Conservation (phyloP, 2,113 vertebrate genomes). For the Artemisiospiza belli region DNA sequence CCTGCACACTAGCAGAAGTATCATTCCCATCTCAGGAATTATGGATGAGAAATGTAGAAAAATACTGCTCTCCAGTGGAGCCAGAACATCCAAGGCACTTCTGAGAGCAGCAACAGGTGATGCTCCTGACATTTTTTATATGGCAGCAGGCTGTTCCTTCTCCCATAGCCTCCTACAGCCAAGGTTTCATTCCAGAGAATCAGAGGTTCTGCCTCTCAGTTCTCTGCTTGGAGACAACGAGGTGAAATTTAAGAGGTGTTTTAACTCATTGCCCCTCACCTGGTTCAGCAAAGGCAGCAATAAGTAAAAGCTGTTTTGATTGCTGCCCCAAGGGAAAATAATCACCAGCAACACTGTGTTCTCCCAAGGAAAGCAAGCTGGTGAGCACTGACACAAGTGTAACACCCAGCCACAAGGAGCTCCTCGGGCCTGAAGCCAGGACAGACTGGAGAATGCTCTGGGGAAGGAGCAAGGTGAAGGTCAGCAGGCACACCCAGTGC, state of each 20-base stretch:
- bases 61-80: slow-evolving; percentile 35
- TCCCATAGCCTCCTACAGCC: neutral
- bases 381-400: fast-evolving
- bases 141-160: neutral
- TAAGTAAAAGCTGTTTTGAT: neutral
- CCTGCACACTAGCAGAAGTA: neutral
- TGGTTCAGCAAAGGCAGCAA: neutral
- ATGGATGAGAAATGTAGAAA: neutral
- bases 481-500: neutral
- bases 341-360: neutral
- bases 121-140: neutral
- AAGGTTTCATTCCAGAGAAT: neutral
- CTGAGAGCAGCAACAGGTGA: neutral
- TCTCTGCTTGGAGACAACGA: fast-evolving
- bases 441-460: neutral
- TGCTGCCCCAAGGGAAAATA: neutral
- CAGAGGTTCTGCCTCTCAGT: neutral
- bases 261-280: neutral
- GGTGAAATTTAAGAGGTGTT: neutral
- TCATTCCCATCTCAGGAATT: neutral
- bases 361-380: neutral
- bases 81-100: neutral
- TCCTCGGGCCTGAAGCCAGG: neutral
- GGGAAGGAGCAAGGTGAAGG: neutral
- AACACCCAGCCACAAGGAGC: neutral